Conservation (phyloP, 2,888 invertebrate species). For the Zonitis immaculata region DNA sequence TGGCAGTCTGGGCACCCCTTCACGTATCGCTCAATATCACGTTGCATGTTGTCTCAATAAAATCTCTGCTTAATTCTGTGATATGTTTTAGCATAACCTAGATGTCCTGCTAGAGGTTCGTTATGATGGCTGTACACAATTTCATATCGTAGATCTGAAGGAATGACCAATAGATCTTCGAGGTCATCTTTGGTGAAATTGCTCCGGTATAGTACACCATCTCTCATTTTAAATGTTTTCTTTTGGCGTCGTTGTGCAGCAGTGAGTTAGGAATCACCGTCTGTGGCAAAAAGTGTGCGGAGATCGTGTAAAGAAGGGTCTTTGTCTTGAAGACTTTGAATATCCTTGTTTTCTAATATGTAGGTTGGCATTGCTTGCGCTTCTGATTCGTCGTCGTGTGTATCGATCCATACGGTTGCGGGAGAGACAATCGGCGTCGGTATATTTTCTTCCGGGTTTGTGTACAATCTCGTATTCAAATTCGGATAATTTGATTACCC, state of each 20-base stretch:
- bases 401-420: neutral
- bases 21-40: neutral
- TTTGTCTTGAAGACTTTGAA: too few species aligned
- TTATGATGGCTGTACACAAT: neutral
- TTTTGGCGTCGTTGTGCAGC: neutral
- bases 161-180: neutral
- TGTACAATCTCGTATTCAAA: conserved; percentile 11
- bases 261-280: too few species aligned
- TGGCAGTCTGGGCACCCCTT: conserved; percentile 5
- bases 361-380: conserved; percentile 4
- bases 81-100: neutral
- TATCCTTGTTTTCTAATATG: conserved; percentile 2
- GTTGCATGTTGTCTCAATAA: conserved; percentile 1
- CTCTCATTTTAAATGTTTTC: neutral
- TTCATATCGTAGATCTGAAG: neutral
- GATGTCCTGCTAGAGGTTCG: neutral
- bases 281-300: too few species aligned
- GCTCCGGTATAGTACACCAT: neutral
- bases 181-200: neutral
- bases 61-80: conserved; percentile 1
- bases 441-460: conserved; percentile 6
- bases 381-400: neutral
- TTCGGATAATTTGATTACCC: conserved; percentile 11
- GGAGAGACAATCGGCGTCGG: conserved; percentile 13
- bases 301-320: too few species aligned